Evolutionary conservation across 2,888 invertebrate species (phyloP).

Genomic region (Cantharis flavilabris): DNA sequence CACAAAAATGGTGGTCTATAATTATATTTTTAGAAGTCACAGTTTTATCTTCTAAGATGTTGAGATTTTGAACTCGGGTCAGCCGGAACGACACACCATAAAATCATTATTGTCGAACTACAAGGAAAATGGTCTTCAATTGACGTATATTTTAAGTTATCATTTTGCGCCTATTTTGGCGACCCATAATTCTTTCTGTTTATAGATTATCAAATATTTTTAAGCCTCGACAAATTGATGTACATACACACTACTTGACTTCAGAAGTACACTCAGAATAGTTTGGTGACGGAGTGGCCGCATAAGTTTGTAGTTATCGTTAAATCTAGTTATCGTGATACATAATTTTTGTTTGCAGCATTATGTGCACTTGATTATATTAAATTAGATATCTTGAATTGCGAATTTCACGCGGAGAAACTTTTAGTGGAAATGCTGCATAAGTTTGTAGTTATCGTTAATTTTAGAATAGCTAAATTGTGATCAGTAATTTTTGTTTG

Average conservation of each 20-base stretch:
- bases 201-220: not conserved
- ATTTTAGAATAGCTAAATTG: not conserved
- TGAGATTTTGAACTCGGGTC: not conserved
- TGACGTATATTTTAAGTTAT: not conserved
- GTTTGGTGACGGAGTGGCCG: not conserved
- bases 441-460: not conserved
- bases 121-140: not conserved
- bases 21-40: not conserved
- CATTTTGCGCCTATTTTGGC: not conserved
- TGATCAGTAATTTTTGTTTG: not conserved
- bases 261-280: not conserved
- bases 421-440: not conserved
- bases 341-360: not conserved
- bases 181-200: not conserved
- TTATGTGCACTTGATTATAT: not conserved
- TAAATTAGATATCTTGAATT: too few relatives aligned
- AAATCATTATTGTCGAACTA: not conserved
- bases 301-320: not conserved
- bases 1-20: not conserved
- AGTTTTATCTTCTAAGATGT: not conserved
- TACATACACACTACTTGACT: not conserved
- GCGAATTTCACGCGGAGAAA: too few relatives aligned
- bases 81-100: not conserved
- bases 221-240: not conserved
- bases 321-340: not conserved